These are phyloP conservation scores for Fistularia commersonii DNA, from an alignment of 2,797 vertebrate genomes.

Conservation along the genomic window DNA sequence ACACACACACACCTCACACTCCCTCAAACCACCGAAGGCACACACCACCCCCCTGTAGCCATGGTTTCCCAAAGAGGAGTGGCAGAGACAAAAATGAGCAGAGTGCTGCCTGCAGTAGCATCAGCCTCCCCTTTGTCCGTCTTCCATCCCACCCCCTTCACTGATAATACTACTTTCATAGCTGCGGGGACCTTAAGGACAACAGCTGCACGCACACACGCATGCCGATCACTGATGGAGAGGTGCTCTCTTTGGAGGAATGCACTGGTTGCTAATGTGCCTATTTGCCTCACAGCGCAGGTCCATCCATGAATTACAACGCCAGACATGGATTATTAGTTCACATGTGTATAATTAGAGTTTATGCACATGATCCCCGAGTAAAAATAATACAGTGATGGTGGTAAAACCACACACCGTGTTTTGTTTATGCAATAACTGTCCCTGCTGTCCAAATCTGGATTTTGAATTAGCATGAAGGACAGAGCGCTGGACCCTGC, in stretches of 20 bases:
- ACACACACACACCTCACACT: slow-evolving; percentile 39
- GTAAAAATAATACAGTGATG: slow-evolving; percentile 21
- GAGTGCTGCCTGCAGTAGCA: slow-evolving; percentile 51
- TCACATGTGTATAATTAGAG: slow-evolving; percentile 1
- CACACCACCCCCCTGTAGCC: slow-evolving; percentile 56
- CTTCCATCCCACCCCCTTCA: slow-evolving; percentile 29
- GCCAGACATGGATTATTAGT: slow-evolving; percentile 4
- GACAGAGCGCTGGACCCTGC: slow-evolving; percentile 39
- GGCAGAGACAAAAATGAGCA: slow-evolving; percentile 48
- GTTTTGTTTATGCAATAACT: slow-evolving; percentile 56
- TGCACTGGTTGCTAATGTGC: slow-evolving; percentile 19
- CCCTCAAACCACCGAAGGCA: slow-evolving; percentile 47
- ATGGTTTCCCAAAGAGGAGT: slow-evolving; percentile 60
- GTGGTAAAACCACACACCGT: slow-evolving; percentile 30
- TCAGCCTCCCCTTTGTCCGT: slow-evolving; percentile 47
- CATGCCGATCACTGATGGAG: slow-evolving; percentile 29
- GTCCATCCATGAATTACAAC: slow-evolving; percentile 9
- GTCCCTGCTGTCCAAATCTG: slow-evolving; percentile 53
- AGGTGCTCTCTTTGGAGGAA: slow-evolving; percentile 17
- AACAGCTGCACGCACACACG: slow-evolving; percentile 39
- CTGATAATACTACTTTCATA: slow-evolving; percentile 32
- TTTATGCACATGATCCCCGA: slow-evolving; percentile 15
- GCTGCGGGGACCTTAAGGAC: slow-evolving; percentile 44
- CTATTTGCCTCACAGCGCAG: slow-evolving; percentile 7
- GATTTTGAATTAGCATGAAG: slow-evolving; percentile 61